phyloP scores from a whole-genome alignment of 2,113 vertebrate species.

The Bambusicola thoracicus region DNA sequence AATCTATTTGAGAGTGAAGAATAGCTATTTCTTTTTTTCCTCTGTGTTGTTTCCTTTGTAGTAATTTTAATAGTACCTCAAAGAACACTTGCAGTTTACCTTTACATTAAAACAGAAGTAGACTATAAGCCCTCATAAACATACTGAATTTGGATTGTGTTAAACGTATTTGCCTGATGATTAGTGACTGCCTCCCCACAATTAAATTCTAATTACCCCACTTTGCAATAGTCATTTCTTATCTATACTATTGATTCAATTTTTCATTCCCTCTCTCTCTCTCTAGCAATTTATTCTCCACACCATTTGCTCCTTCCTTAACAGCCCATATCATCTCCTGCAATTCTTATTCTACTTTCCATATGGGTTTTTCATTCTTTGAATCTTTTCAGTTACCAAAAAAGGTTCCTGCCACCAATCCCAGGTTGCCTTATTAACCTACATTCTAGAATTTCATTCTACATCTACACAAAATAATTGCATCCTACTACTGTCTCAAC shows the following conservation, averaged over 20 bases:
- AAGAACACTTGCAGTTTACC: not conserved
- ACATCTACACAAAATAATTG: not conserved
- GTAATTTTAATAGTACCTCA: not conserved
- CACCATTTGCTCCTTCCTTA: not conserved
- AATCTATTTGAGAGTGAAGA: not conserved
- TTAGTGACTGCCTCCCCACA: not conserved
- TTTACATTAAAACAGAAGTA: not conserved
- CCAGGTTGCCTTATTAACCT: not conserved
- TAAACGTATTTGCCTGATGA: not conserved
- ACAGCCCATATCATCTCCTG: not conserved
- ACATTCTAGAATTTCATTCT: not conserved
- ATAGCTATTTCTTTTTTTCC: not conserved
- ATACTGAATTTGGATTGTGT: not conserved
- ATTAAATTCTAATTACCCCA: constrained; percentile 6
- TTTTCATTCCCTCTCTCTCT: not conserved
- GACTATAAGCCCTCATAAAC: not conserved
- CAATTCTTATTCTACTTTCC: not conserved
- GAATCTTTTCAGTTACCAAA: not conserved
- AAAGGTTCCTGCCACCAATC: not conserved
- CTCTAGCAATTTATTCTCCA: not conserved
- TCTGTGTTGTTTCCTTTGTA: not conserved
- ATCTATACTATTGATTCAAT: constrained; percentile 9
- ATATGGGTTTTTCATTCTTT: not conserved
- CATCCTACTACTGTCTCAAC: not conserved
- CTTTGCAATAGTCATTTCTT: constrained; percentile 24